These are phyloP conservation scores for Campylorhamphus procurvoides DNA, from an alignment of 2,113 vertebrate genomes.

Conservation along the genomic window DNA sequence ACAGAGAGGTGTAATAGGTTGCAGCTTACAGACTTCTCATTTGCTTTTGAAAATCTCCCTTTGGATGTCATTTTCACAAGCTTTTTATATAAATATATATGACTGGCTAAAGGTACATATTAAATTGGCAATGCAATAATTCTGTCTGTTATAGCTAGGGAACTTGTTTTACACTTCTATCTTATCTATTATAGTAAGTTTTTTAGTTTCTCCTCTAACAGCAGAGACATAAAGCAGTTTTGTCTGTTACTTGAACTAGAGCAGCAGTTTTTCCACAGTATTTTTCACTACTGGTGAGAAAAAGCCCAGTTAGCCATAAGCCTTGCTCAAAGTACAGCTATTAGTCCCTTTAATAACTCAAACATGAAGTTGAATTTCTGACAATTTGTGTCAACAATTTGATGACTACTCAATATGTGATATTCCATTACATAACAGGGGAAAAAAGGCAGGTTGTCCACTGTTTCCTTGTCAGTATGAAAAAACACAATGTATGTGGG, in stretches of 20 bases:
- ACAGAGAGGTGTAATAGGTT: neutral
- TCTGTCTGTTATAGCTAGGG: neutral
- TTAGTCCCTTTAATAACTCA: neutral
- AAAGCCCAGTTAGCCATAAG: neutral
- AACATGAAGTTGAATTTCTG: neutral
- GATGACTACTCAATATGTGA: neutral
- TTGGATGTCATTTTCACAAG: neutral
- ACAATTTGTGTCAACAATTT: neutral
- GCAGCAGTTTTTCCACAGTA: neutral
- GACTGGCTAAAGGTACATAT: neutral
- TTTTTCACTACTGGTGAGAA: neutral
- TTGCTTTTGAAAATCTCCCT: neutral
- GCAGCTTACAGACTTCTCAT: neutral
- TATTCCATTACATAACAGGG: neutral
- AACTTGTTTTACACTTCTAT: neutral
- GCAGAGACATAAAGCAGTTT: neutral
- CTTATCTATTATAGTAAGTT: neutral
- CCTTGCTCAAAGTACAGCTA: neutral
- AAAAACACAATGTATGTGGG: neutral
- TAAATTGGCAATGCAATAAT: neutral
- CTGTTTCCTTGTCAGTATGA: neutral
- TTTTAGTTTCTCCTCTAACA: neutral
- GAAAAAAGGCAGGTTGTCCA: neutral
- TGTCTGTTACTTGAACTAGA: neutral
- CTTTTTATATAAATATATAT: neutral